Evolutionary conservation across 2,113 vertebrate genomes (phyloP).

Genomic region (Narcine bancroftii): DNA sequence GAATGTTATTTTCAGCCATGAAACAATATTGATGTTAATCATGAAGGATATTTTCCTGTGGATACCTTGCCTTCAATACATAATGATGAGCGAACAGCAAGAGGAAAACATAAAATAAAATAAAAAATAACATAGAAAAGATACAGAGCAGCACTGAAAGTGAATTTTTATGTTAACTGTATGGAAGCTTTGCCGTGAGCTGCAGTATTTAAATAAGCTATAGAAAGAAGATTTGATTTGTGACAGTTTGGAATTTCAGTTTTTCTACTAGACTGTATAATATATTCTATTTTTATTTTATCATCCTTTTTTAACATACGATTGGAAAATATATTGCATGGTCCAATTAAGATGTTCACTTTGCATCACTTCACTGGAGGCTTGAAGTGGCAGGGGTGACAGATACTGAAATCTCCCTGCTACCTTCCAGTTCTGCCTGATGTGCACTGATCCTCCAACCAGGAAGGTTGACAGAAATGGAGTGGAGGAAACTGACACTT

Average conservation of each 20-base stretch:
- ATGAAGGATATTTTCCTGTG: constrained; percentile 5
- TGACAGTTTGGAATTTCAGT: constrained; percentile 32
- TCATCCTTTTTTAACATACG: background rate
- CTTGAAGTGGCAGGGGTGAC: constrained; percentile 28
- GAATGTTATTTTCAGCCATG: background rate
- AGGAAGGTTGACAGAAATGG: constrained; percentile 21
- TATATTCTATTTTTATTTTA: constrained; percentile 18
- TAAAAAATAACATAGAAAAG: constrained; percentile 29
- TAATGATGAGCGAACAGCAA: constrained; percentile 17
- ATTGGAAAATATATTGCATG: constrained; percentile 32
- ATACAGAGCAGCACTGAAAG: background rate
- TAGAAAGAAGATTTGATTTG: constrained; percentile 29
- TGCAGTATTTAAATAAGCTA: constrained; percentile 36
- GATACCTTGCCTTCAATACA: constrained; percentile 6
- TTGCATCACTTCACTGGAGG: constrained; percentile 33
- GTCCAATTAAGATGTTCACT: constrained; percentile 35
- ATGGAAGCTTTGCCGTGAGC: background rate
- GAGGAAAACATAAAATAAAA: constrained; percentile 26
- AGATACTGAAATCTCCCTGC: constrained; percentile 18
- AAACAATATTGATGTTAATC: constrained; percentile 30
- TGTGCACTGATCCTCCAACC: constrained; percentile 20
- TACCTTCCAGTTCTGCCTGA: constrained; percentile 30
- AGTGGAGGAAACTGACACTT: constrained; percentile 14
- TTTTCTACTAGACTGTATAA: constrained; percentile 8
- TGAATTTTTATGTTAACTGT: constrained; percentile 37